Conservation (phyloP, 2,888 invertebrate species). For the Coleophora deauratella region DNA sequence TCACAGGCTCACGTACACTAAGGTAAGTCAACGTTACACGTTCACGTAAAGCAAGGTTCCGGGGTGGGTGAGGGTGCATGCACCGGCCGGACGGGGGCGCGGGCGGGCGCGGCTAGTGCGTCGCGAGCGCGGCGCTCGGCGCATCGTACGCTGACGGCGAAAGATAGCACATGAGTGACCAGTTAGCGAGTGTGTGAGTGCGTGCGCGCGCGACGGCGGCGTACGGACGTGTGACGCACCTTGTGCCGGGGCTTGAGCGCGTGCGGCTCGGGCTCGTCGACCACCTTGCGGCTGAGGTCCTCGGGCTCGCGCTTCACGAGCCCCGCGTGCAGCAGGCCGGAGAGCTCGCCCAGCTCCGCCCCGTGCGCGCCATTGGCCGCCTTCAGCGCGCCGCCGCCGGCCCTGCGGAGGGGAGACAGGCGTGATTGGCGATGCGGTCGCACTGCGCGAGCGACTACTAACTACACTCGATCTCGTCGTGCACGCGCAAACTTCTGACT, state of each 20-base stretch:
- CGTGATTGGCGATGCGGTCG: conserved; percentile 58
- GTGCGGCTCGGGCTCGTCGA: conserved; percentile 75
- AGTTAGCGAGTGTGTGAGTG: conserved; percentile 66
- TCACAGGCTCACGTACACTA: conserved; percentile 69
- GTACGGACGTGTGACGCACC: conserved; percentile 75
- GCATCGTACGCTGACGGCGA: conserved; percentile 75
- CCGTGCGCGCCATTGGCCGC: conserved; percentile 80
- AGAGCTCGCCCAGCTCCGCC: conserved; percentile 78
- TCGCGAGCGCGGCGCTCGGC: conserved; percentile 72
- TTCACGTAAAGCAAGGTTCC: conserved; percentile 46
- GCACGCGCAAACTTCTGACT: conserved; percentile 45
- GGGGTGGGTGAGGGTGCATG: conserved; percentile 56
- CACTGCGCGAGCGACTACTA: conserved; percentile 24
- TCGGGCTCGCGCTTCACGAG: conserved; percentile 88
- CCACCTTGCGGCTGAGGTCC: conserved; percentile 83
- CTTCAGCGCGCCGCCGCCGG: conserved; percentile 73
- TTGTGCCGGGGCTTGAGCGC: conserved; percentile 78
- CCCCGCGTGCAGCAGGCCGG: conserved; percentile 77
- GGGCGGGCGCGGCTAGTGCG: conserved; percentile 73
- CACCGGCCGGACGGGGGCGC: conserved; percentile 75
- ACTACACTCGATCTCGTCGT: conserved; percentile 38
- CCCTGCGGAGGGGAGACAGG: conserved; percentile 77
- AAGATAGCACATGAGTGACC: conserved; percentile 72
- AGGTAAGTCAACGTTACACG: conserved; percentile 45
- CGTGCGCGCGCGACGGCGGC: conserved; percentile 72